Conservation (phyloP, 2,888 invertebrate species). For the Punctoribates punctum region DNA sequence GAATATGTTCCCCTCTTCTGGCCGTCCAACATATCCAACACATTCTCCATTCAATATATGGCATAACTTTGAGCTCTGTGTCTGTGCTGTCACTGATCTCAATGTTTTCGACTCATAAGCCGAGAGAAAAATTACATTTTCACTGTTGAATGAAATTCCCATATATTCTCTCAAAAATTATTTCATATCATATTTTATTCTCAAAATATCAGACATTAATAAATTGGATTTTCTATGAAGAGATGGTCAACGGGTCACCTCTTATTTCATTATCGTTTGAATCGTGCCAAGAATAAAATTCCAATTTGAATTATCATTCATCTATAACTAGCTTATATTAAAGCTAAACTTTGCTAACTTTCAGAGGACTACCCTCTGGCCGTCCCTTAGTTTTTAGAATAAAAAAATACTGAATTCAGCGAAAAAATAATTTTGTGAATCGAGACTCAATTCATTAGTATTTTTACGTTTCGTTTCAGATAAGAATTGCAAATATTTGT, state of each 20-base stretch:
- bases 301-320: too few species aligned
- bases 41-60: too few species aligned
- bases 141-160: not conserved
- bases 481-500: conserved; percentile 1
- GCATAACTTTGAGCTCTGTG: not conserved
- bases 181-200: not conserved
- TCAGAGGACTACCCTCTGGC: too few species aligned
- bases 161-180: not conserved
- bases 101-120: not conserved
- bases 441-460: not conserved
- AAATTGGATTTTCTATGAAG: not conserved
- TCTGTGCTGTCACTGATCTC: not conserved
- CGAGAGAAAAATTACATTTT: not conserved
- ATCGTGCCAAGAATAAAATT: too few species aligned
- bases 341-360: too few species aligned
- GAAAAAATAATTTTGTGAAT: not conserved
- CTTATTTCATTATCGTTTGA: too few species aligned
- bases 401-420: too few species aligned
- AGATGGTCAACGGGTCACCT: too few species aligned
- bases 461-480: conserved; percentile 1
- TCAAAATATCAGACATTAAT: not conserved
- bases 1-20: not conserved
- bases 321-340: too few species aligned
- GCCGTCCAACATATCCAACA: not conserved
- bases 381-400: too few species aligned